Evolutionary conservation across 2,888 invertebrate genomes (phyloP), one percentile per base, ranked within the genome.

Genomic region (Poecilobothrus nobilitatus): DNA sequence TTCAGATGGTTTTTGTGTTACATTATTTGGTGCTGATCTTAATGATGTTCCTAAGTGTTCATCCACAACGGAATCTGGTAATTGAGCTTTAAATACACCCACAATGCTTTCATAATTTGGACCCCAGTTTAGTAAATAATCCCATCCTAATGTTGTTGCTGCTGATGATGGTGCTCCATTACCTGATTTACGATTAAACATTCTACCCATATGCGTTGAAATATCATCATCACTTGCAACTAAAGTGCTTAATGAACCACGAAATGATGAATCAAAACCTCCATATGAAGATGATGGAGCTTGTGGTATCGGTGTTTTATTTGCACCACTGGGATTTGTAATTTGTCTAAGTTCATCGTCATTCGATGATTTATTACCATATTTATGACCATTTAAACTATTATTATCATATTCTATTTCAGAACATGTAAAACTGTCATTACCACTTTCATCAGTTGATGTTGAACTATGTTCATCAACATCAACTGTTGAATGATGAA

Each of bases 401-500:
- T 92, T 91, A 78, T 95, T 94, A 77, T 96, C 96, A 79, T 95
- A 96, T 81, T 97, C 97, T 78, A 96, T 96, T 84, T 97, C 97
- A 0, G 97, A 97, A 83, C 97, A 97, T 15, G 97, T 97, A 83
- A 97, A 97, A 75, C 96, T 96, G 79, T 97, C 97, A 82, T 97
- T 95, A 79, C 91, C 91, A 81, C 96, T 96, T 79, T 96, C 96
- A 75, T 95, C 93, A 12, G 95, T 92, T 10, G 92, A 91, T 0
- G 91, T 91, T 12, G 92, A 91, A 76, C 91, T 89, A 76, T 91
- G 87, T 65, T 87, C 85, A 74, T 91, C 88, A 22, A 89, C 85
- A 75, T 91, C 88, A 44, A 87, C 86, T 62, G 89, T 89, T 20
- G 90, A 89, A 34, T 89, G 89, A 78, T 90, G 90, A 74, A 88